A percentile compares a stretch with the other conserved stretches of the same genome.
phyloP scores from a whole-genome alignment of 2,888 invertebrate genomes.

The Amphimallon solstitiale region DNA sequence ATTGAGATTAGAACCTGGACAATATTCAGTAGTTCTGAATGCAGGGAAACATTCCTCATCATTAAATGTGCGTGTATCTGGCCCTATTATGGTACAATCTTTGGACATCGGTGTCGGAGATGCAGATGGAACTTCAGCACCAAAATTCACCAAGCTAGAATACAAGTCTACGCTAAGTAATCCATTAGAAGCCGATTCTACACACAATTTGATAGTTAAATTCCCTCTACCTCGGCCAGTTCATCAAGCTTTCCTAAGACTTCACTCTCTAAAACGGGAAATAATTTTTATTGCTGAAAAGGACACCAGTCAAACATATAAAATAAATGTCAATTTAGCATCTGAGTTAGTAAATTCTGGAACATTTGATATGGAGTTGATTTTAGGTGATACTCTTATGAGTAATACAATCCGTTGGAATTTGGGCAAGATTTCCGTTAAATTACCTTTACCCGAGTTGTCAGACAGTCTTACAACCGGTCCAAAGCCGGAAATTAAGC shows the following conservation, averaged over 20 bases:
- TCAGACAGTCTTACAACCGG: conserved; percentile 57
- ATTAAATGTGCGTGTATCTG: conserved; percentile 73
- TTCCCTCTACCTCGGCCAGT: conserved; percentile 80
- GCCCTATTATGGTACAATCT: conserved; percentile 78
- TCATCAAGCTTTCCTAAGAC: conserved; percentile 88
- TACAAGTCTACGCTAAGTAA: conserved; percentile 78
- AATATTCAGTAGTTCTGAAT: conserved; percentile 83
- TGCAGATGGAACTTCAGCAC: conserved; percentile 87
- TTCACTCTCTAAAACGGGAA: conserved; percentile 79
- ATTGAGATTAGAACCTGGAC: conserved; percentile 84
- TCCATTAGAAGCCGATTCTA: conserved; percentile 84
- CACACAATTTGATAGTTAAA: conserved; percentile 84
- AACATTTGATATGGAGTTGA: conserved; percentile 81
- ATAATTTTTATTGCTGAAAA: conserved; percentile 94
- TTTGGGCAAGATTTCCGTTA: conserved; percentile 80
- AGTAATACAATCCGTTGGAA: conserved; percentile 91
- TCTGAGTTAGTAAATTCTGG: conserved; percentile 85
- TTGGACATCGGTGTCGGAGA: conserved; percentile 91
- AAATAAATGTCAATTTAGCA: conserved; percentile 86
- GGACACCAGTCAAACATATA: conserved; percentile 79
- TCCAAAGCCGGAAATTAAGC: conserved; percentile 72
- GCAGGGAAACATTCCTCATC: conserved; percentile 70
- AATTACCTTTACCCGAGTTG: conserved; percentile 65
- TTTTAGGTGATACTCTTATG: conserved; percentile 91
- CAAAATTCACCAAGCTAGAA: conserved; percentile 77